These are phyloP conservation scores for Nemoura dubitans DNA, from an alignment of 2,888 invertebrate genomes.

Conservation along the genomic window DNA sequence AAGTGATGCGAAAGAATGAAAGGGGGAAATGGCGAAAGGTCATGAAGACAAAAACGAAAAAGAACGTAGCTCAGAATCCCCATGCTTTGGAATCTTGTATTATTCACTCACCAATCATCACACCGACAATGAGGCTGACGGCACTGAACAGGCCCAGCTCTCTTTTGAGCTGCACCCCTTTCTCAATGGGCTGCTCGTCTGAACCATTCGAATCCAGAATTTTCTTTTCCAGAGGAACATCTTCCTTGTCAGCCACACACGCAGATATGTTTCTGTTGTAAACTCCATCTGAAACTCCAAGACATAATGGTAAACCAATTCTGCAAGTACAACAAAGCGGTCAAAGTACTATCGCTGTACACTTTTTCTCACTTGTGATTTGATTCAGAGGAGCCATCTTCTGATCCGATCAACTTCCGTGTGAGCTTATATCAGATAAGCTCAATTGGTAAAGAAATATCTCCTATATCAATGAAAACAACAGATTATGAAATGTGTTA, in stretches of 20 bases:
- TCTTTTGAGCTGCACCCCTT: conserved; percentile 70
- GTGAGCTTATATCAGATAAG: not conserved
- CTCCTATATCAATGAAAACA: not conserved
- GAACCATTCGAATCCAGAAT: not conserved
- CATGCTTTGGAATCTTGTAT: not conserved
- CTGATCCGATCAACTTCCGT: not conserved
- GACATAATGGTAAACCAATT: not conserved
- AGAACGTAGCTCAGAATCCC: too few species aligned
- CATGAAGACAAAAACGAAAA: too few species aligned
- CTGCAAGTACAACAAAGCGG: not conserved
- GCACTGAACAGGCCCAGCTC: conserved; percentile 84
- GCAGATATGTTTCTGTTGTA: not conserved
- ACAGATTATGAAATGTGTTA: not conserved
- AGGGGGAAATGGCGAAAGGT: not conserved
- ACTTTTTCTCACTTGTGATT: not conserved
- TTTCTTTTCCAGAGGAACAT: not conserved
- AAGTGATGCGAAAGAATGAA: not conserved
- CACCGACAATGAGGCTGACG: conserved; percentile 82
- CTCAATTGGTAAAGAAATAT: not conserved
- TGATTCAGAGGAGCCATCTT: not conserved
- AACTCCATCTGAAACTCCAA: not conserved
- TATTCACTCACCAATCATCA: conserved; percentile 78
- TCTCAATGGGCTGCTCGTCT: not conserved
- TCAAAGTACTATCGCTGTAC: not conserved
- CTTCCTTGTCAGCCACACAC: not conserved